Base-by-base conservation (phyloP, 1,140 invertebrate species). In the Rhopalosiphum maidis region DNA sequence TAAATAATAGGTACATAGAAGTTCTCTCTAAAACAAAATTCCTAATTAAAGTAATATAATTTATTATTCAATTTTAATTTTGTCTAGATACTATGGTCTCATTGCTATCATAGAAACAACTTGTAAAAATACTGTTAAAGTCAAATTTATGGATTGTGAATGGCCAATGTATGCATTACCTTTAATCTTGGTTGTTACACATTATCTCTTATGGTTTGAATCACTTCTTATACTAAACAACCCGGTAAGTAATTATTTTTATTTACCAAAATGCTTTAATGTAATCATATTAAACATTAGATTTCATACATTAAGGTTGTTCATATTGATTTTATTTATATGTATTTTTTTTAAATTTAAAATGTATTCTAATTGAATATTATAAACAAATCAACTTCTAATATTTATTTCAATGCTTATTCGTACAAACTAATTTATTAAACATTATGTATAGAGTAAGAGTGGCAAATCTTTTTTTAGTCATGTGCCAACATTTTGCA, bases 121-220 rank as follows among this genome's bases (percentile, higher is more conserved):
- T n/a, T 94, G 93, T 60, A 95, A 0, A 11, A 46, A 95, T 94
- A 97, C 97, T 95, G 94, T 93, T 1, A 21, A 41, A 25, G 91
- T 93, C 4, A 93, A 83, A 51, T 93, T 93, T 54, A 35, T 54
- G 18, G 96, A 97, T 95, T 96, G 97, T 1, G 96, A 97, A 82
- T 97, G 98, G 97, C 96, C 96, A 68, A 96, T 96, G 46, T 98
- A 97, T 95, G 96, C 97, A 83, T 97, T 98, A 95, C 97, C 97
- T 0, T 95, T 97, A 87, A 96, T 97, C 25, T 95, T 99, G 90
- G 96, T 98, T 51, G 96, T 97, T 94, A 96, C 97, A 2, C 98
- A 97, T 94, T 98, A 97, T 94, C 95, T 97, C 41, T 95, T 98
- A 93, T 97, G 96, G 2, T 95, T 97, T 94, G 97, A 97, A 95